These are phyloP conservation scores for Indri indri DNA, from an alignment of 2,113 vertebrate genomes.

Conservation along the genomic window DNA sequence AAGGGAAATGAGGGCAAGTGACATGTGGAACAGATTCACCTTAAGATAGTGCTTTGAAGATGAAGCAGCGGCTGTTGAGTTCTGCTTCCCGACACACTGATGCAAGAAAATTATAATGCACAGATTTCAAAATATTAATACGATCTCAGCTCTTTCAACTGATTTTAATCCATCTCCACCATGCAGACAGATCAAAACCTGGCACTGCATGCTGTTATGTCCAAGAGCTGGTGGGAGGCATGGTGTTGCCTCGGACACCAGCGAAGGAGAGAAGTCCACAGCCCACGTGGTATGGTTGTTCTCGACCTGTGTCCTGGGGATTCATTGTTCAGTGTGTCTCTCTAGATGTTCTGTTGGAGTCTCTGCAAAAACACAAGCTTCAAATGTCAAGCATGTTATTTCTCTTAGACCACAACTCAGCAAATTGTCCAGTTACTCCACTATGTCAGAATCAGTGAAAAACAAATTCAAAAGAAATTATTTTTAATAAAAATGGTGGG, in stretches of 20 bases:
- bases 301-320: neutral
- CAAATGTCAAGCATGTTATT: neutral
- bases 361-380: neutral
- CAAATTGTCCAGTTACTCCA: neutral
- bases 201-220: neutral
- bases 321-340: neutral
- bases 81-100: neutral
- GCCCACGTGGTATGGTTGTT: rapidly evolving
- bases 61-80: neutral
- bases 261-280: rapidly evolving
- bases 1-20: neutral
- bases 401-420: neutral
- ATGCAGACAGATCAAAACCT: neutral
- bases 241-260: neutral
- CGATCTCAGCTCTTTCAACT: neutral
- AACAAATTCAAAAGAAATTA: neutral
- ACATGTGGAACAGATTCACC: neutral
- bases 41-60: neutral
- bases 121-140: neutral
- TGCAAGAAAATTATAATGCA: neutral
- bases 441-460: neutral
- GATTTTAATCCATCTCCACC: neutral
- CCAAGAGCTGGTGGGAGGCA: neutral
- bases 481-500: neutral
- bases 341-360: neutral